Evolutionary conservation across 1,140 invertebrate species (phyloP).

Genomic region (Dendrolimus punctatus): DNA sequence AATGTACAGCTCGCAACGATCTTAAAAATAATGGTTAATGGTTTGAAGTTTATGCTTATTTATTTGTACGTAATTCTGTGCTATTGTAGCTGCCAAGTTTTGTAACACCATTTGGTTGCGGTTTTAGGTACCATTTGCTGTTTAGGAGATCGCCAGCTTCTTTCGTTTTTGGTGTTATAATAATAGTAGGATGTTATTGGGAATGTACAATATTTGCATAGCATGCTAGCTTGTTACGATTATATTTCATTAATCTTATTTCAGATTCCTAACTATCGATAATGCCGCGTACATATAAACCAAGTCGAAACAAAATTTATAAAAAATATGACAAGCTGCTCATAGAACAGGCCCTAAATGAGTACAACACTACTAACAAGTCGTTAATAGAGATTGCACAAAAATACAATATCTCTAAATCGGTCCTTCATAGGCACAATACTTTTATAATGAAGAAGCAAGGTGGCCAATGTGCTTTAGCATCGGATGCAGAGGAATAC

Average conservation of each 20-base stretch:
- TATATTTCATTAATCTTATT: neutral
- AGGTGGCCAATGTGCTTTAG: neutral
- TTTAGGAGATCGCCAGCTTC: too few relatives aligned
- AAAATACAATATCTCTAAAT: neutral
- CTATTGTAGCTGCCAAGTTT: too few relatives aligned
- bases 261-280: neutral
- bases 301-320: conserved; percentile 1
- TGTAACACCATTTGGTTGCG: too few relatives aligned
- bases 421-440: conserved; percentile 1
- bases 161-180: too few relatives aligned
- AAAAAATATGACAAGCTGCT: neutral
- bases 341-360: conserved; percentile 1
- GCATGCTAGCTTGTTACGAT: too few relatives aligned
- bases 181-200: too few relatives aligned
- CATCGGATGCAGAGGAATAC: neutral
- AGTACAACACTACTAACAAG: conserved; percentile 1
- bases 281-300: conserved; percentile 4
- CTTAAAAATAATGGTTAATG: too few relatives aligned
- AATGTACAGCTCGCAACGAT: too few relatives aligned
- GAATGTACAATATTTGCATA: too few relatives aligned
- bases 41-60: too few relatives aligned
- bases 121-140: too few relatives aligned
- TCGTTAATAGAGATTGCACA: neutral
- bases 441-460: conserved; percentile 2
- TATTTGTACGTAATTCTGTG: too few relatives aligned